phyloP scores from a whole-genome alignment of 1,140 invertebrate species.

The Drosophila ironensis region DNA sequence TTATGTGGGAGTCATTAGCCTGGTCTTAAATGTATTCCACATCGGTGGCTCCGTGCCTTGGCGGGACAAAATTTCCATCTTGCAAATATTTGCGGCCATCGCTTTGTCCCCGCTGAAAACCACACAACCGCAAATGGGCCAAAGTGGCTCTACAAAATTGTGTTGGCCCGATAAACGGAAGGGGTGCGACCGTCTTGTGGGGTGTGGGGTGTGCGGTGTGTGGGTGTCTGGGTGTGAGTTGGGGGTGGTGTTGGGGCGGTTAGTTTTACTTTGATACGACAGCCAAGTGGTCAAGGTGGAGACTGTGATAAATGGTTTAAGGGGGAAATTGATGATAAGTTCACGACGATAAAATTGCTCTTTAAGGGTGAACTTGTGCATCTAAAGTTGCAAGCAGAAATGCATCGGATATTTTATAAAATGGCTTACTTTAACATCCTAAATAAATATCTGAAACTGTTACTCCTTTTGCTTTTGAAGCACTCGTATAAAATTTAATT shows the following conservation, averaged over 20 bases:
- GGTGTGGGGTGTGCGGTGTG: no score
- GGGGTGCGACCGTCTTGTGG: no score
- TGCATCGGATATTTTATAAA: no score
- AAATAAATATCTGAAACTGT: no score
- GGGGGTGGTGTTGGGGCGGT: slow-evolving; percentile 6
- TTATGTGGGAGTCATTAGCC: slow-evolving; percentile 5
- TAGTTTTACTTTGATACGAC: slow-evolving; percentile 18
- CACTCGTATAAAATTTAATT: no score
- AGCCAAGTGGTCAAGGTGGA: background rate
- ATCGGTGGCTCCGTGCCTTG: background rate
- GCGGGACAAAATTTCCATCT: slow-evolving; percentile 28
- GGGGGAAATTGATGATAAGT: slow-evolving; percentile 9
- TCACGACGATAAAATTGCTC: slow-evolving; percentile 12
- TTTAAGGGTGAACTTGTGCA: background rate
- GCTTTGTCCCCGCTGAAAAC: slow-evolving; percentile 10
- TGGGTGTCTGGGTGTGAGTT: background rate
- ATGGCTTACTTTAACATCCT: no score
- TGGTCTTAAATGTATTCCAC: slow-evolving; percentile 7
- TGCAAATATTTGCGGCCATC: slow-evolving; percentile 26
- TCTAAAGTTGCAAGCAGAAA: no score
- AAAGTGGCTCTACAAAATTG: slow-evolving; percentile 30
- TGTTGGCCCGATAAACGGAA: no score
- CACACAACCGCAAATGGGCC: slow-evolving; percentile 34
- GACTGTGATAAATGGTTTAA: slow-evolving; percentile 8
- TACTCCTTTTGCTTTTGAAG: no score